Percentiles rank a stretch among this genome's conserved stretches.
Evolutionary conservation across 2,888 invertebrate genomes (phyloP).

Genomic region (Phytoseiulus persimilis): DNA sequence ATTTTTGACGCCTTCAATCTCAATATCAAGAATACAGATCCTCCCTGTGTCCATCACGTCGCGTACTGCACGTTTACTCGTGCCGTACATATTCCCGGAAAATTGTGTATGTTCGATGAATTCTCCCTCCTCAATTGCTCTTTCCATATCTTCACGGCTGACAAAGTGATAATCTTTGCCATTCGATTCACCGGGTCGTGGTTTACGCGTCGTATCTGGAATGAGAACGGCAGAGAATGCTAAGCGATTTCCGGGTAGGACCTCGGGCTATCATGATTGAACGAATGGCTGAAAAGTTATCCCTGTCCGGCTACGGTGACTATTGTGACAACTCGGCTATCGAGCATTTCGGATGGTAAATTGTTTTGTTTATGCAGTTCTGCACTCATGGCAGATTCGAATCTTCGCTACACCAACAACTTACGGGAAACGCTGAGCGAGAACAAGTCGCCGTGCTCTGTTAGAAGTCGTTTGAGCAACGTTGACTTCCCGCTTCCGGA

Average conservation of each 20-base stretch:
- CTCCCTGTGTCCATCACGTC: slow-evolving; percentile 69
- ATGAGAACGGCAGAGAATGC: slow-evolving; percentile 13
- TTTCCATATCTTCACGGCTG: slow-evolving; percentile 64
- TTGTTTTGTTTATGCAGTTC: too few relatives aligned
- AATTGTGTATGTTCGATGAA: slow-evolving; percentile 87
- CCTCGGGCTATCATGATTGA: too few relatives aligned
- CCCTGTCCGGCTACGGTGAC: too few relatives aligned
- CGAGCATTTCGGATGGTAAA: too few relatives aligned
- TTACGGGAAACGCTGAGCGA: slow-evolving; percentile 91
- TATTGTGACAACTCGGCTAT: too few relatives aligned
- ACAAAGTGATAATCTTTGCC: slow-evolving; percentile 79
- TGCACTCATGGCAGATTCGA: too few relatives aligned
- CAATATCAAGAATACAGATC: slow-evolving; percentile 87
- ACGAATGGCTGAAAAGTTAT: too few relatives aligned
- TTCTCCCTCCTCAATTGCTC: slow-evolving; percentile 65
- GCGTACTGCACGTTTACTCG: slow-evolving; percentile 77
- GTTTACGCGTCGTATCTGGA: slow-evolving; percentile 55
- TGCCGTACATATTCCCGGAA: slow-evolving; percentile 91
- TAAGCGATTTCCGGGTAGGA: too few relatives aligned
- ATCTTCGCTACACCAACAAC: not conserved
- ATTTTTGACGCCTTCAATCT: slow-evolving; percentile 84
- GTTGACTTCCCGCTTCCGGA: slow-evolving; percentile 95
- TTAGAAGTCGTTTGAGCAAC: slow-evolving; percentile 70
- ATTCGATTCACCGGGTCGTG: slow-evolving; percentile 54
- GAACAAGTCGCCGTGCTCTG: slow-evolving; percentile 77